Conservation (phyloP, 2,113 vertebrate genomes). For the Leptocoma aspasia region DNA sequence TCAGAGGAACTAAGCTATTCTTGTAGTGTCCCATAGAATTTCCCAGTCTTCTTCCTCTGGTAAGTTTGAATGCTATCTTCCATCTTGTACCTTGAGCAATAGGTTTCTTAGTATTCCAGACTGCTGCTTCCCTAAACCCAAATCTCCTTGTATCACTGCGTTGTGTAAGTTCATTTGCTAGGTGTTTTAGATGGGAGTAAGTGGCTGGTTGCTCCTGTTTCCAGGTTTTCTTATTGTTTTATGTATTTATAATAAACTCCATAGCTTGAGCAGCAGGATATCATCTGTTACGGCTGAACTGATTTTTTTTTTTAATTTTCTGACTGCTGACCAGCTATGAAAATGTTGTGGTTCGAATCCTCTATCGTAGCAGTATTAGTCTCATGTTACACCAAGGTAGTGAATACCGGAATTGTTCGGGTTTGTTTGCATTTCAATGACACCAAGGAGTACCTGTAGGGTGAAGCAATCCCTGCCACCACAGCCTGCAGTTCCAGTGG, state of each 20-base stretch:
- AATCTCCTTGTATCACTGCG: neutral
- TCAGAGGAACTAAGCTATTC: slow-evolving; percentile 29
- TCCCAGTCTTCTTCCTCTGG: slow-evolving; percentile 12
- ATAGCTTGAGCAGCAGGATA: neutral
- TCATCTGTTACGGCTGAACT: neutral
- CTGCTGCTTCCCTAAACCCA: neutral
- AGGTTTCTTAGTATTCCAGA: neutral
- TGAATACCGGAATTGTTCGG: neutral
- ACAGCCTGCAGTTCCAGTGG: neutral
- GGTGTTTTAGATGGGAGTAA: neutral
- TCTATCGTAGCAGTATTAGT: neutral
- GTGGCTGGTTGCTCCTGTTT: neutral
- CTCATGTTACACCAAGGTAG: neutral
- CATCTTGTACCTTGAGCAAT: neutral
- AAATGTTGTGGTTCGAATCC: neutral
- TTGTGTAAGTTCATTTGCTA: neutral
- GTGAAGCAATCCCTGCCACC: neutral
- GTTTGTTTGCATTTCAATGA: neutral
- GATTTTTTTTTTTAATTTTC: neutral
- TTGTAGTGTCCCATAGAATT: slow-evolving; percentile 17
- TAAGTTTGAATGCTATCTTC: neutral
- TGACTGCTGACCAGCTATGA: neutral
- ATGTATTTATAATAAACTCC: neutral
- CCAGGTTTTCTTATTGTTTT: neutral
- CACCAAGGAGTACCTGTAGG: neutral